Conservation (phyloP, 2,888 invertebrate species). For the Didymodactylos carnosus region DNA sequence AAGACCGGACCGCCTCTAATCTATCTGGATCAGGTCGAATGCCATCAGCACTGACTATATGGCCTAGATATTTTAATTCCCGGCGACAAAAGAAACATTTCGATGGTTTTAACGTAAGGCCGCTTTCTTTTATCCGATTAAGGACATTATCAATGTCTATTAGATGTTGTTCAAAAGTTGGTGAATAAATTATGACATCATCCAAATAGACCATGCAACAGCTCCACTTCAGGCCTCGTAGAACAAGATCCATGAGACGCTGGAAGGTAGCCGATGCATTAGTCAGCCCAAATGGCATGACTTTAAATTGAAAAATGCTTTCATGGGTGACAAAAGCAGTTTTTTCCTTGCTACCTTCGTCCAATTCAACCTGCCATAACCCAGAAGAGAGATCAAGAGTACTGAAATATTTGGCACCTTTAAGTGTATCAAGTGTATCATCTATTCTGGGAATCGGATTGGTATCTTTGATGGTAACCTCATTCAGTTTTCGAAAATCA, state of each 20-base stretch:
- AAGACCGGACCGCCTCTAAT: no score
- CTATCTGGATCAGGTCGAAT: neutral
- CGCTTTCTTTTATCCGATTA: slow-evolving; percentile 15
- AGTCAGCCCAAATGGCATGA: slow-evolving; percentile 23
- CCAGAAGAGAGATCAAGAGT: slow-evolving; percentile 17
- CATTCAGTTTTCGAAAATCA: slow-evolving; percentile 1
- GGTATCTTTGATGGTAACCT: neutral
- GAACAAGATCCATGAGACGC: slow-evolving; percentile 22
- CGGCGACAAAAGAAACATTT: slow-evolving; percentile 18
- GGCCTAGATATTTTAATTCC: slow-evolving; percentile 15
- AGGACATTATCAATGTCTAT: slow-evolving; percentile 15
- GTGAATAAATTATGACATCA: slow-evolving; percentile 22
- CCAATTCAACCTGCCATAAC: slow-evolving; percentile 18
- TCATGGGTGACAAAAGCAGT: slow-evolving; percentile 19
- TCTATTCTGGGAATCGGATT: slow-evolving; percentile 1
- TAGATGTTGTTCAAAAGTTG: slow-evolving; percentile 17
- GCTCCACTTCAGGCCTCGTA: slow-evolving; percentile 19
- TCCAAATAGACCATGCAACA: slow-evolving; percentile 28
- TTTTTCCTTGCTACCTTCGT: slow-evolving; percentile 16
- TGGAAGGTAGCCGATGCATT: slow-evolving; percentile 25
- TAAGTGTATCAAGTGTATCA: neutral
- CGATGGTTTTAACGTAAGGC: slow-evolving; percentile 17
- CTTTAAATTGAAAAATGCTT: slow-evolving; percentile 20
- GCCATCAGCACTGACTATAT: neutral
- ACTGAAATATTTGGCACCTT: slow-evolving; percentile 12